phyloP scores from a whole-genome alignment of 2,888 invertebrate genomes.

The Slavum lentiscoides region DNA sequence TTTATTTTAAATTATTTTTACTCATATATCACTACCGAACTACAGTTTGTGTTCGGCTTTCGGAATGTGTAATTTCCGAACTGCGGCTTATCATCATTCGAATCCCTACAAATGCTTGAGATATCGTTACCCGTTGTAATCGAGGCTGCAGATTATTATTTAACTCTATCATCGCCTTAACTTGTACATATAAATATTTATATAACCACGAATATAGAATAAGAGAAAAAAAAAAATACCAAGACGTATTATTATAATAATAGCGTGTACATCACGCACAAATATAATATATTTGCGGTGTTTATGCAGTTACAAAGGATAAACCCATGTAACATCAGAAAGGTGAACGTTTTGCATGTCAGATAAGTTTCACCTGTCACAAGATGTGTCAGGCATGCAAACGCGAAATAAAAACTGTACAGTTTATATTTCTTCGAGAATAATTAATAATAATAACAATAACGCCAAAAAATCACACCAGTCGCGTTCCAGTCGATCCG shows the following conservation, averaged over 20 bases:
- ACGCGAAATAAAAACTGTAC: slow-evolving; percentile 30
- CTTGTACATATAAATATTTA: slow-evolving; percentile 1
- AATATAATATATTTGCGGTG: neutral
- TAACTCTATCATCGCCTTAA: slow-evolving; percentile 16
- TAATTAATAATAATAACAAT: slow-evolving; percentile 34
- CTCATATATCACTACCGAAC: slow-evolving; percentile 4
- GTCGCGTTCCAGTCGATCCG: slow-evolving; percentile 45
- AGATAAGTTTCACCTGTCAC: slow-evolving; percentile 45
- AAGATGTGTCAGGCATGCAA: slow-evolving; percentile 49
- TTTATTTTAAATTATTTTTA: slow-evolving; percentile 1
- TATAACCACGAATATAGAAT: neutral
- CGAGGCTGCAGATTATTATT: neutral
- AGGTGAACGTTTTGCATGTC: slow-evolving; percentile 51
- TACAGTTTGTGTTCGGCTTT: slow-evolving; percentile 4
- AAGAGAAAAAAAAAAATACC: neutral
- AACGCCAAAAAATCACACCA: slow-evolving; percentile 53
- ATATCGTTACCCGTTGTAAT: neutral
- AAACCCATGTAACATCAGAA: slow-evolving; percentile 45
- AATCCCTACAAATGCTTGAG: neutral
- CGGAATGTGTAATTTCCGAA: neutral
- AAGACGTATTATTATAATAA: neutral
- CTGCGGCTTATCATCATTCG: neutral
- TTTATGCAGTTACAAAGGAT: slow-evolving; percentile 30
- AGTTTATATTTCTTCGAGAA: slow-evolving; percentile 25
- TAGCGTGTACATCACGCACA: neutral